Conservation (phyloP, 2,113 vertebrate genomes). For the Percopsis transmontana region DNA sequence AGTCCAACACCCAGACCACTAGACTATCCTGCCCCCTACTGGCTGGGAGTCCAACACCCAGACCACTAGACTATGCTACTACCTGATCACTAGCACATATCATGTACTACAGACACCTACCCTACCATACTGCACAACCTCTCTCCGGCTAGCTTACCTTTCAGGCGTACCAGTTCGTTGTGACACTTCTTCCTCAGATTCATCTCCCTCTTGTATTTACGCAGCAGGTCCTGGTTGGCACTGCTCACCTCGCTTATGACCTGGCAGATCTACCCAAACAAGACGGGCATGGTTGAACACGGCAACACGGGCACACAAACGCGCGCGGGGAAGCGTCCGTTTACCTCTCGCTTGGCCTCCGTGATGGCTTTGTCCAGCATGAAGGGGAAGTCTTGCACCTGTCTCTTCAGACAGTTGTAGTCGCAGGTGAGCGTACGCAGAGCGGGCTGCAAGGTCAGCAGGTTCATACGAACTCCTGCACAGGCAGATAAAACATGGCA, state of each 20-base stretch:
- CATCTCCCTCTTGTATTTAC: slow-evolving; percentile 93
- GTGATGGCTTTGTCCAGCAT: slow-evolving; percentile 88
- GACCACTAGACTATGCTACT: too few species aligned
- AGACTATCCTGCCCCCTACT: too few species aligned
- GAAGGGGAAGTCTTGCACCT: slow-evolving; percentile 91
- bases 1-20: too few species aligned
- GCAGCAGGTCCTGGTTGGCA: slow-evolving; percentile 89
- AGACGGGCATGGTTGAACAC: not conserved
- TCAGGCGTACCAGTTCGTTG: slow-evolving; percentile 92
- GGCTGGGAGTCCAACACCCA: too few species aligned
- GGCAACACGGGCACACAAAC: slow-evolving; percentile 2
- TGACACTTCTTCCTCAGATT: slow-evolving; percentile 97
- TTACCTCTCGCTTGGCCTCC: slow-evolving; percentile 87
- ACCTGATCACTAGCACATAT: too few species aligned
- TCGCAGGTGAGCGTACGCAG: slow-evolving; percentile 91
- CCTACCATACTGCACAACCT: not conserved
- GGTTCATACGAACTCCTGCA: slow-evolving; percentile 90
- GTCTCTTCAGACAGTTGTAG: slow-evolving; percentile 92
- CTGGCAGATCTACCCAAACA: slow-evolving; percentile 83
- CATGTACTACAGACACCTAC: too few species aligned
- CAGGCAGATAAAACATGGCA: slow-evolving; percentile 1
- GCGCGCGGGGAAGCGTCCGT: slow-evolving; percentile 13
- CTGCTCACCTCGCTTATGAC: slow-evolving; percentile 88
- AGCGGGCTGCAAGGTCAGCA: slow-evolving; percentile 90
- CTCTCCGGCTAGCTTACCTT: slow-evolving; percentile 76